Evolutionary conservation across 2,888 invertebrate species (phyloP), one percentile per base, ranked within the genome.

Genomic region (Sphecodes monilicornis): DNA sequence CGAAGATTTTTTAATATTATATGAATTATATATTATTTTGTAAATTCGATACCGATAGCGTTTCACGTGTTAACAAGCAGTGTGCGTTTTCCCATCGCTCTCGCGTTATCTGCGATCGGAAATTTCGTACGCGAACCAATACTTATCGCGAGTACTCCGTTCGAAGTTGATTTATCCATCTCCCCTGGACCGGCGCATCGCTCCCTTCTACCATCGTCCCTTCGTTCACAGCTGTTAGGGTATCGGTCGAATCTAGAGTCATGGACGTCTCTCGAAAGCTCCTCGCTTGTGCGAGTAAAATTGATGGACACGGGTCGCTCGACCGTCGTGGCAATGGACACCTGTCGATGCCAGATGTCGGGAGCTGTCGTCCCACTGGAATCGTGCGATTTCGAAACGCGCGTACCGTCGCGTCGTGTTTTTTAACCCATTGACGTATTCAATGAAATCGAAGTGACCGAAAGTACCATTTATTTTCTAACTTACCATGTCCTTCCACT

Each of bases 301-400:
- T 64, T 26, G 43, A 57, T 60, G 26, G 68, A 66, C 60, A 54
- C 54, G 57, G 54, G 60, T 6, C 26, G 39, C 54, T 69, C 50
- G 76, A 22, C 32, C 18, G 41, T 11, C 41, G 8, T 22, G 26
- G 39, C 16, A 50, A 76, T 70, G 26, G 72, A 80, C 71, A 77
- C 41, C 72, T 80, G 75, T 50, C 76, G 36, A 66, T 79, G 73
- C 13, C 60, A 74, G 32, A 68, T 50, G 74, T 41, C 66, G 57
- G 36, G 18, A 22, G 29, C 32, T 64, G 64, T 26, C 39, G 60
- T 26, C 32, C 13, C 26, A 64, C 60, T 41, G 29, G 46, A 71
- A 72, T 72, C 78, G 16, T 36, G 46, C 13, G 13, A 29, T 78
- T 66, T 66, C 16, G 10, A 71, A 57, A 54, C 64, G 36, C 36